Percentiles rank a stretch among this genome's conserved stretches.
Conservation (phyloP, 2,888 invertebrate genomes). For the Pyrgus malvae region DNA sequence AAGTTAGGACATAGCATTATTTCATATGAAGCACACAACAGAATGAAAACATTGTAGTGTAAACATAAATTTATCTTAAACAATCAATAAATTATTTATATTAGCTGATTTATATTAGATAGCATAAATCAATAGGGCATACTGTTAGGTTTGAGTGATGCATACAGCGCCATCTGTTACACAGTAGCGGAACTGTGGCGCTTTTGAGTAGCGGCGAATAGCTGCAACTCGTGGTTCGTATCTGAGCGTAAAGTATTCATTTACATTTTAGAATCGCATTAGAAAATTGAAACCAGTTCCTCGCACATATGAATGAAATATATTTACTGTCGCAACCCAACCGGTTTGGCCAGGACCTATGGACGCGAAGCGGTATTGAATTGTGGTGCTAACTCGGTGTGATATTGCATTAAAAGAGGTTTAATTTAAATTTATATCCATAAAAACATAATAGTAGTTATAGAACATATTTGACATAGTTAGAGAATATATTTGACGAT, state of each 20-base stretch:
- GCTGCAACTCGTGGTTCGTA: conserved; percentile 13
- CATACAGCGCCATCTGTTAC: conserved; percentile 59
- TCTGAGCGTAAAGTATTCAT: too few species aligned
- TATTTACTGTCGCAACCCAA: conserved; percentile 8
- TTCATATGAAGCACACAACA: conserved; percentile 2
- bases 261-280: not conserved
- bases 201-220: conserved; percentile 6
- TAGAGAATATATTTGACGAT: too few species aligned
- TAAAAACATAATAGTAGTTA: too few species aligned
- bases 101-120: too few species aligned
- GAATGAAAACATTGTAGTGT: conserved; percentile 29
- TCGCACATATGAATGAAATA: conserved; percentile 24
- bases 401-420: too few species aligned
- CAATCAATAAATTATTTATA: conserved; percentile 63
- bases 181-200: conserved; percentile 52
- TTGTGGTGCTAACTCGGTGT: not conserved
- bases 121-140: conserved; percentile 50
- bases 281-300: conserved; percentile 40
- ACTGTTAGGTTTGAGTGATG: not conserved
- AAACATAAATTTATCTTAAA: conserved; percentile 47
- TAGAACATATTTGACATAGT: too few species aligned
- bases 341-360: conserved; percentile 14
- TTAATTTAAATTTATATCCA: too few species aligned
- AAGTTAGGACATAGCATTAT: too few species aligned
- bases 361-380: conserved; percentile 2